Base-by-base conservation (phyloP, 1,140 invertebrate species). In the Armadillidium nasatum region DNA sequence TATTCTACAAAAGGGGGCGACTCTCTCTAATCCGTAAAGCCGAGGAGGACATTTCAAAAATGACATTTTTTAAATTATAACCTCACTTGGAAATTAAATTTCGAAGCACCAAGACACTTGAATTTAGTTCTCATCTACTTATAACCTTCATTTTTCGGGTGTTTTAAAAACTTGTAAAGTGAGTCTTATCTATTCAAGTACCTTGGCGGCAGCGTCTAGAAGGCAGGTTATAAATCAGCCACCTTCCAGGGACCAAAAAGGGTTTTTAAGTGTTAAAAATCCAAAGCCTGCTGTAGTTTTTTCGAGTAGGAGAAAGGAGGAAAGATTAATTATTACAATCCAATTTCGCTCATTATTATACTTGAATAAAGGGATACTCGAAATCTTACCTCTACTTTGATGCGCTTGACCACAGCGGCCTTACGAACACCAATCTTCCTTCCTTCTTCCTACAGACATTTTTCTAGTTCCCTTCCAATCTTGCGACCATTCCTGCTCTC, bases 181-280 rank as follows among this genome's bases (percentile, higher is more conserved):
- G 7, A 60, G 50, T 60, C 50, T 19, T 60, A 2, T 19, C 7
- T 15, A 60, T 60, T 60, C 50, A 60, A 19, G 19, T 19, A 15
- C 7, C 50, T 60, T 60, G 50, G 50, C 50, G 19, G 50, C 50
- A 60, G 50, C 50, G 19, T 60, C 50, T 19, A 60, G 50, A 60
- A 60, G 50, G 19, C 11, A 19, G 50, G 33, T 33, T 33, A 33
- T 19, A 60, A 19, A 60, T 60, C 50, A 60, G 50, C 50, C 50
- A 60, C 50, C 50, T 60, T 60, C 50, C 50, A 60, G 50, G 50
- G 50, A 60, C 50, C 50, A 60, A 60, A 60, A 19, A 60, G 19
- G 11, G 19, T 60, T 60, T 60, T 3, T 33, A 33, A 6, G 1
- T 33, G 1, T 33, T 33, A 33, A 3, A 3, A 33, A 33, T 33